These are phyloP conservation scores for Sebastolobus alascanus DNA, from an alignment of 2,797 vertebrate species.

Conservation along the genomic window DNA sequence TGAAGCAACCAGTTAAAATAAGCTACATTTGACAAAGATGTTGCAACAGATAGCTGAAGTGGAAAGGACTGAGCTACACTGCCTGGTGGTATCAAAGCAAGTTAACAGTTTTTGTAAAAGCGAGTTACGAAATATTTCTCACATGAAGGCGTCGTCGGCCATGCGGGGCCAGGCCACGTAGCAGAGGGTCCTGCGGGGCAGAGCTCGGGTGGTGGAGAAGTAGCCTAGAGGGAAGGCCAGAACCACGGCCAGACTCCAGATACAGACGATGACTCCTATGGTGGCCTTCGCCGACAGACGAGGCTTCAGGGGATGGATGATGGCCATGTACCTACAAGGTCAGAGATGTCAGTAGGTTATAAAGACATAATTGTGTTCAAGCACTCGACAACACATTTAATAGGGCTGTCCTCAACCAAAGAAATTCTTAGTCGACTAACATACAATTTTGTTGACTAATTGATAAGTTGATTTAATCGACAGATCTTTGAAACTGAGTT, in stretches of 20 bases:
- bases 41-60: not conserved
- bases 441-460: not conserved
- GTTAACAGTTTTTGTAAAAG: not conserved
- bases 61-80: not conserved
- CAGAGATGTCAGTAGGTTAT: slow-evolving; percentile 33
- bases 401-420: not conserved
- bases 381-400: not conserved
- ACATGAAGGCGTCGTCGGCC: slow-evolving; percentile 91
- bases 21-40: not conserved
- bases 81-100: not conserved
- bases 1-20: not conserved
- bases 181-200: slow-evolving; percentile 92
- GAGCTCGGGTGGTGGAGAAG: slow-evolving; percentile 90
- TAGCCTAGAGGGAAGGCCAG: slow-evolving; percentile 96
- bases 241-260: slow-evolving; percentile 95
- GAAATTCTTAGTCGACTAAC: not conserved
- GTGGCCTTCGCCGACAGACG: slow-evolving; percentile 94
- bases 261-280: slow-evolving; percentile 92
- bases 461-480: not conserved
- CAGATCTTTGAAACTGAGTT: not conserved
- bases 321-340: slow-evolving; percentile 94
- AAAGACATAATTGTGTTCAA: slow-evolving; percentile 3
- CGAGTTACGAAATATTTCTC: slow-evolving; percentile 69
- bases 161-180: slow-evolving; percentile 94
- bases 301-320: slow-evolving; percentile 97